A percentile compares a stretch with the other conserved stretches of the same genome.
phyloP scores from a whole-genome alignment of 2,113 vertebrate species.

The Sander lucioperca region DNA sequence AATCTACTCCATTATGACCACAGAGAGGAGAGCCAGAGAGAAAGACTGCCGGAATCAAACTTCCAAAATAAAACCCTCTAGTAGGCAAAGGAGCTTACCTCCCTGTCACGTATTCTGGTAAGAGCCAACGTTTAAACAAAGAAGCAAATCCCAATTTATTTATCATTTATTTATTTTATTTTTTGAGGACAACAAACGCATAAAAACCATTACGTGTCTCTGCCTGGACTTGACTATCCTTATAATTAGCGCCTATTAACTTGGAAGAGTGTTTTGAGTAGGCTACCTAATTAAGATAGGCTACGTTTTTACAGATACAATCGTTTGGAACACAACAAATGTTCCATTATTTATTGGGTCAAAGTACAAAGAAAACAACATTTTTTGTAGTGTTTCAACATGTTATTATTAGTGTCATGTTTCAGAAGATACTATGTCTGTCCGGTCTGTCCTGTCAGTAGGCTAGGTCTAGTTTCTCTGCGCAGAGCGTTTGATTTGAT shows the following conservation, averaged over 20 bases:
- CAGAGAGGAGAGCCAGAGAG: constrained; percentile 23
- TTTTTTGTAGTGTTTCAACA: background rate
- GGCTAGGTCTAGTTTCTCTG: background rate
- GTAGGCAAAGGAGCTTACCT: background rate
- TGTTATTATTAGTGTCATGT: background rate
- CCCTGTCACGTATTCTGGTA: background rate
- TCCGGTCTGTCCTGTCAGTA: background rate
- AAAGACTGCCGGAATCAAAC: constrained; percentile 38
- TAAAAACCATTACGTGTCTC: background rate
- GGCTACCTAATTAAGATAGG: too few species aligned
- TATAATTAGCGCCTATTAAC: background rate
- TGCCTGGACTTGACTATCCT: background rate
- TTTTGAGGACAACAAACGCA: background rate
- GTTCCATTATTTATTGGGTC: too few species aligned
- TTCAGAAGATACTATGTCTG: background rate
- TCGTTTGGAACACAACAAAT: too few species aligned
- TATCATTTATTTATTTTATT: too few species aligned
- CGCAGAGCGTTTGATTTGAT: background rate
- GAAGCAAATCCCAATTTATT: background rate
- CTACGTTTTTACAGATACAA: too few species aligned
- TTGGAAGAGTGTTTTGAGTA: background rate
- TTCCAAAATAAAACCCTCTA: constrained; percentile 57
- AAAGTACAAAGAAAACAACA: too few species aligned
- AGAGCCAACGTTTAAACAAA: background rate
- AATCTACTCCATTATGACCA: constrained; percentile 46